Base-by-base conservation (phyloP, 2,113 vertebrate genomes). In the Talpa occidentalis region DNA sequence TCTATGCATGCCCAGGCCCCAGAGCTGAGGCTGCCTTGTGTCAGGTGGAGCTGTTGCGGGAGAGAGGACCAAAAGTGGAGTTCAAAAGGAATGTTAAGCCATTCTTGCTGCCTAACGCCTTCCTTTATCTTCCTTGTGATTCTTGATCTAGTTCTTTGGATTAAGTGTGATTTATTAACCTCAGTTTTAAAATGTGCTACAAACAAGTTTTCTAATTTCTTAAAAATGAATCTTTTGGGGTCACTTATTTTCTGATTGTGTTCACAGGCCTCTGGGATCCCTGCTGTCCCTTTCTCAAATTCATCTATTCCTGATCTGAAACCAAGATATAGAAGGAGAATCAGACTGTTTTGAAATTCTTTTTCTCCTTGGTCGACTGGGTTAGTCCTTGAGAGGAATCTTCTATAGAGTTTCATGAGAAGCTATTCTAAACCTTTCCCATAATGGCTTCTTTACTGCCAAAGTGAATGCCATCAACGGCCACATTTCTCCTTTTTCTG, bases 241-340 rank as follows among this genome's bases (percentile, higher is more conserved):
- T 73, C 47, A 52, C 30, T 64, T 52, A 17, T 26, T 59, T 92
- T 70, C n/a, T 81, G 26, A 40, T 21, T 2, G 21, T 64, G 15
- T 40, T 76, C 44, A 52, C 16, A 73, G 14, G 11, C 9, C 10
- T 47, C 59, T 56, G 35, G 52, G 32, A 10, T 0, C 28, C 22
- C 56, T 44, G 64, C 47, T 73, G 5, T 49, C 2, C 78, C 80
- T 87, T 42, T 49, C 11, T 24, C 21, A 78, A 52, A 37, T 79
- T 90, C 66, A 32, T 67, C 70, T 62, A 81, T 64, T 44, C 56
- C 28, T 76, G n/a, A 37, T 59, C 80, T 92, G 70, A 76, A 95
- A 66, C 73, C 15, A 17, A 28, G 8, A 66, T 12, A 28, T 15
- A 32, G n/a, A n/a, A 37, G 30, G 67, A 54, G 32, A 82, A 10